Base-by-base conservation (phyloP, 2,888 invertebrate genomes). In the Oxycera nigricornis region DNA sequence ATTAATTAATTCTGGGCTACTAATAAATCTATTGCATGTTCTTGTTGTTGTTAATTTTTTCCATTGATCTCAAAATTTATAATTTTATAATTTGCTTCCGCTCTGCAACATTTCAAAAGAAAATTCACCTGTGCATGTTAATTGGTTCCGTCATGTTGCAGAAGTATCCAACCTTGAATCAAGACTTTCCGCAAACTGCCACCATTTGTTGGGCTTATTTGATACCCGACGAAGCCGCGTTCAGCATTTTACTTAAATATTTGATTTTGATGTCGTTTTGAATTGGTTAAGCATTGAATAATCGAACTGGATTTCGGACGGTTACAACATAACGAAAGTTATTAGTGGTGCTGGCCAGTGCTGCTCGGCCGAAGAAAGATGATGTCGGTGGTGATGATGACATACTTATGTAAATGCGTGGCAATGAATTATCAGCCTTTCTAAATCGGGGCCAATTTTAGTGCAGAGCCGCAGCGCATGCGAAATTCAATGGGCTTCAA, bases 381-480 rank as follows among this genome's bases (percentile, higher is more conserved):
- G 55, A 55, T 55, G 55, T 31, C 55, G 55, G 20, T 61, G 17
- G n/a, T n/a, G 17, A 61, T 41, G 68, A 30, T 68, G 68, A 68
- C 68, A 68, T 52, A 52, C 68, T 52, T 68, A 68, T 68, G 68
- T 50, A 68, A 68, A 68, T 68, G 2, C 26, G 22, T 46, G 50
- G 50, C 68, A 68, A 46, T 41, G 31, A 46, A 67, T 67, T 67
- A 67, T 67, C 39, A 62, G 35, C 67, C 39, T 46, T 46, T 46
- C 46, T 28, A 28, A 67, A 67, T 46, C 28, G 41, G 50, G 41
- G 22, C 11, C 46, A 67, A 46, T 46, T n/a, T 46, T 46, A 1
- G 11, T 2, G 26, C n/a, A 31, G 9, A 31, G 17, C 11, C 17
- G 46, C 46, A 17, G 46, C 14, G 3, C 46, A 11, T 46, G 17